These are phyloP conservation scores for Sinelater perroti DNA, from an alignment of 2,888 invertebrate species.

Conservation along the genomic window DNA sequence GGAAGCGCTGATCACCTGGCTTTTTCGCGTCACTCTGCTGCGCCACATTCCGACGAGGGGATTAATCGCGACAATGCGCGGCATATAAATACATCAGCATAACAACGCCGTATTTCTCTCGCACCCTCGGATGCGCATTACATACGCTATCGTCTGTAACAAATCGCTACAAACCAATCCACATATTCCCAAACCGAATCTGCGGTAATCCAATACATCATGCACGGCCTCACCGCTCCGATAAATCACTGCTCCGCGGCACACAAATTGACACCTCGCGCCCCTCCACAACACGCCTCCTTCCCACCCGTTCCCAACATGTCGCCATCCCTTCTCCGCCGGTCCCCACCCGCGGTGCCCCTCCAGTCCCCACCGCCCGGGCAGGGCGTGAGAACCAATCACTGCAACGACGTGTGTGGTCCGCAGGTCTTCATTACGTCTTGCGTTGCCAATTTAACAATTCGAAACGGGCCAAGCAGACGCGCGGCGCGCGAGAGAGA, in stretches of 20 bases:
- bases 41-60: too few relatives aligned
- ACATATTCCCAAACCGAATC: conserved; percentile 33
- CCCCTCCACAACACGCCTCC: conserved; percentile 39
- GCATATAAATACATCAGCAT: conserved; percentile 11
- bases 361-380: conserved; percentile 42
- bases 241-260: conserved; percentile 45
- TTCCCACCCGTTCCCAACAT: conserved; percentile 23
- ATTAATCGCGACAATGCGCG: not conserved
- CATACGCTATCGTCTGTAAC: conserved; percentile 31
- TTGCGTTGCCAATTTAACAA: conserved; percentile 60
- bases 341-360: conserved; percentile 32
- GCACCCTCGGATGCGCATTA: conserved; percentile 20
- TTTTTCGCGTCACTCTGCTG: too few relatives aligned
- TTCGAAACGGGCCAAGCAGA: conserved; percentile 54
- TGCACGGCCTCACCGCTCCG: conserved; percentile 35
- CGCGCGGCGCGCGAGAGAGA: conserved; percentile 19
- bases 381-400: conserved; percentile 57
- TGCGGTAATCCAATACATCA: conserved; percentile 35
- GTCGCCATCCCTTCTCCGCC: conserved; percentile 32
- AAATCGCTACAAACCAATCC: conserved; percentile 37
- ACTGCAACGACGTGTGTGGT: conserved; percentile 62
- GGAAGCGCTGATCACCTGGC: too few relatives aligned
- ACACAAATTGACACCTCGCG: conserved; percentile 45
- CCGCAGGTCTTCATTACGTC: conserved; percentile 61
- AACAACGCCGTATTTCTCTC: conserved; percentile 25